A percentile compares a stretch with the other conserved stretches of the same genome.
These are phyloP conservation scores for Puntigrus tetrazona DNA, from an alignment of 2,113 vertebrate species.

Conservation along the genomic window DNA sequence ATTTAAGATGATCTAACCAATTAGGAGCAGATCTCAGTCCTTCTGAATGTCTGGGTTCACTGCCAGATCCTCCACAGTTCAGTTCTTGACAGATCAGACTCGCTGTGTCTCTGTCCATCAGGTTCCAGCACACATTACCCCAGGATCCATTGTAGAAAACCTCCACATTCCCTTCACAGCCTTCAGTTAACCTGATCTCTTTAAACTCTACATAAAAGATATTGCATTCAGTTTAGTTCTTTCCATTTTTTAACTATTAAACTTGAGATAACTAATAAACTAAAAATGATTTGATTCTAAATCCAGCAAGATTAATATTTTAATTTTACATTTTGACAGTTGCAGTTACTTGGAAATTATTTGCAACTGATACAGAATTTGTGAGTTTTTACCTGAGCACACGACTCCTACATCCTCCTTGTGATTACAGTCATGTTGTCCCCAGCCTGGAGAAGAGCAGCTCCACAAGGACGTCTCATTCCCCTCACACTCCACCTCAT, in stretches of 20 bases:
- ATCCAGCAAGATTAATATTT: not conserved
- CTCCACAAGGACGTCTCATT: slow-evolving; percentile 48
- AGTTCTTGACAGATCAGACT: slow-evolving; percentile 53
- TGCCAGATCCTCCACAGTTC: slow-evolving; percentile 42
- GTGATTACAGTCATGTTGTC: slow-evolving; percentile 50
- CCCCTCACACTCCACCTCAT: slow-evolving; percentile 57
- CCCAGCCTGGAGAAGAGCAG: slow-evolving; percentile 45
- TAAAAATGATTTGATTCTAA: not conserved
- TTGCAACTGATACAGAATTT: not conserved
- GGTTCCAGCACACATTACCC: slow-evolving; percentile 27
- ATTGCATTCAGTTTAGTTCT: not conserved
- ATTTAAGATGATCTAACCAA: slow-evolving; percentile 36
- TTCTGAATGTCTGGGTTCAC: not conserved
- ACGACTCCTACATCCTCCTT: slow-evolving; percentile 53
- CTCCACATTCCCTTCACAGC: slow-evolving; percentile 48
- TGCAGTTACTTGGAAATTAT: not conserved
- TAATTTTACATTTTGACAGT: not conserved
- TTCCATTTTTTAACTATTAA: too few relatives aligned
- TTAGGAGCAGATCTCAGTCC: slow-evolving; percentile 12
- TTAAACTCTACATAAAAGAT: slow-evolving; percentile 14
- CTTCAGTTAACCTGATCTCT: slow-evolving; percentile 41
- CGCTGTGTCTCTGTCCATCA: slow-evolving; percentile 31
- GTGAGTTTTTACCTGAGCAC: slow-evolving; percentile 44
- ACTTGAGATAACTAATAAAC: not conserved
- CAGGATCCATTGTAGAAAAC: slow-evolving; percentile 55